A percentile compares a stretch with the other conserved stretches of the same genome.
These are phyloP conservation scores for Gorsachius goisagi DNA, from an alignment of 2,113 vertebrate species.

Conservation along the genomic window DNA sequence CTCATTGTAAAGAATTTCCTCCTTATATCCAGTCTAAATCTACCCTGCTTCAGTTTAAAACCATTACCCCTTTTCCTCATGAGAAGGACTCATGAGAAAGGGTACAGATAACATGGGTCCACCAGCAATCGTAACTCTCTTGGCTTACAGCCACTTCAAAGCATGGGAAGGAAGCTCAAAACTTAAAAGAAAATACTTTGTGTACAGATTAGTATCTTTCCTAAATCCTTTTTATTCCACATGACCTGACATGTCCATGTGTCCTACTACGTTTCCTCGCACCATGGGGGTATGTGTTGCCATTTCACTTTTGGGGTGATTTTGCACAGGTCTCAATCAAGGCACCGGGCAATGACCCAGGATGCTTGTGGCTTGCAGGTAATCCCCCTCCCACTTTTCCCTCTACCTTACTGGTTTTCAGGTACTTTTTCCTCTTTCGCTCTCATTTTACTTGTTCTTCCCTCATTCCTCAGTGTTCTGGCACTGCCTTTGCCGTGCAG, in stretches of 20 bases:
- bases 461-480: background rate
- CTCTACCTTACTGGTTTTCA: background rate
- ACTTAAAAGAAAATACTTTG: background rate
- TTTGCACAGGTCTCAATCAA: background rate
- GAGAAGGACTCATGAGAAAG: background rate
- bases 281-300: rapidly evolving
- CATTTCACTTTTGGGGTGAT: background rate
- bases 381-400: background rate
- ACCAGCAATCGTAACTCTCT: background rate
- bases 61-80: no score
- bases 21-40: no score
- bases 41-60: no score
- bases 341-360: background rate
- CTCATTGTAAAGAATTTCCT: no score
- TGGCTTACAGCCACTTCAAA: background rate
- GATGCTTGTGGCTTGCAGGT: background rate
- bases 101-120: background rate
- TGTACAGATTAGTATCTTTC: background rate
- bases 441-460: background rate
- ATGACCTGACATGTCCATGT: background rate
- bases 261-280: background rate
- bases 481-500: background rate
- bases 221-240: background rate
- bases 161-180: background rate
- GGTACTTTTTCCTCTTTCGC: background rate